Evolutionary conservation across 1,140 invertebrate genomes (phyloP).

Genomic region (Leptopilina boulardi): DNA sequence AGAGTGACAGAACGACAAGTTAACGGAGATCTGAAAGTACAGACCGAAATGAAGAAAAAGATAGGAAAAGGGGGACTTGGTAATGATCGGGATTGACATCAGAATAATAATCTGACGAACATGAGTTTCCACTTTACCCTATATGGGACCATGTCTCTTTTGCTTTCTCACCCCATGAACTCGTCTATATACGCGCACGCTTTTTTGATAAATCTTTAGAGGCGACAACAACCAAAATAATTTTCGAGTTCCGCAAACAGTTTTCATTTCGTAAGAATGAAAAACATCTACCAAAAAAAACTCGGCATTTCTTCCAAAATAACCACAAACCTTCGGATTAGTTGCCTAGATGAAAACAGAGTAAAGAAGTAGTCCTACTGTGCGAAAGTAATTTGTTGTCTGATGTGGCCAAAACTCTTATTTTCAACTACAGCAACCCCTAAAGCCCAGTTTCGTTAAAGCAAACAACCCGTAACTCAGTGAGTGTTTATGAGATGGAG

Average conservation of each 20-base stretch:
- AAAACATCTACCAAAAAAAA: too few species aligned
- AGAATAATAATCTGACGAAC: conserved; percentile 75
- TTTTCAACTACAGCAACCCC: conserved; percentile 55
- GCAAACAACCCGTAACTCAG: conserved; percentile 73
- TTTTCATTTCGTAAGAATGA: not conserved
- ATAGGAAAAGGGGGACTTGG: conserved; percentile 47
- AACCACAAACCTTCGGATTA: not conserved
- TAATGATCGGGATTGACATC: conserved; percentile 74
- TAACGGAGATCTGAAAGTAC: conserved; percentile 32
- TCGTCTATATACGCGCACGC: conserved; percentile 16
- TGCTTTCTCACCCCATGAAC: conserved; percentile 45
- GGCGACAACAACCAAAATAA: not conserved
- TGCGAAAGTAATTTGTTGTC: conserved; percentile 6
- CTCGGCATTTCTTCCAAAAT: not conserved
- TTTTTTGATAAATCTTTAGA: not conserved
- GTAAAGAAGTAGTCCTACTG: conserved; percentile 20
- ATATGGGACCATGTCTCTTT: conserved; percentile 44
- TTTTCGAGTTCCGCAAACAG: not conserved
- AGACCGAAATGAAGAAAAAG: conserved; percentile 31
- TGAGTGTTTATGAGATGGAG: conserved; percentile 70
- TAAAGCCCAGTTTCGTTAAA: conserved; percentile 63
- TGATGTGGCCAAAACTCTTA: conserved; percentile 14
- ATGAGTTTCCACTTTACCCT: conserved; percentile 73
- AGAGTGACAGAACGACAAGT: not conserved
- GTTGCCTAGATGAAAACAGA: not conserved